Evolutionary conservation across 2,797 vertebrate species (phyloP), one percentile per base, ranked within the genome.

Genomic region (Decapterus maruadsi): DNA sequence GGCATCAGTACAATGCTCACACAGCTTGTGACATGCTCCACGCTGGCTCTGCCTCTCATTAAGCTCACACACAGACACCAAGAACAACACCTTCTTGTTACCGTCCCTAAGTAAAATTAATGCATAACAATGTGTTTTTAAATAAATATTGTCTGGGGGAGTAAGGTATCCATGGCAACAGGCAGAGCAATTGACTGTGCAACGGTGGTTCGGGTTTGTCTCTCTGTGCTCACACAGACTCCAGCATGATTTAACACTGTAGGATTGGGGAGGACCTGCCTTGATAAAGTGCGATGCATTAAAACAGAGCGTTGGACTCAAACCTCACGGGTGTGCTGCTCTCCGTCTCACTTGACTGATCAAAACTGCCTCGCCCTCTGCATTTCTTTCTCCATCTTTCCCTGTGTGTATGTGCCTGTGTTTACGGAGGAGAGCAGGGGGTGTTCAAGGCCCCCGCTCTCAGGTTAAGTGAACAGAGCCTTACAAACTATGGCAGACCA

Each of bases 151-250:
- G 71, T 87, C 80, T 83, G 75, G 60, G 77, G 82, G 68, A 83
- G 70, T 1, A 46, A 43, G 78, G 90, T 90, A 73, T 82, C 70
- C 79, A 92, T 91, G 83, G 89, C 75, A 94, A 93, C 91, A 90
- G 69, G 78, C 74, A 57, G 77, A 86, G 76, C 63, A 87, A 82
- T 45, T 42, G 69, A 78, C 81, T 87, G 62, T 60, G 70, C 77
- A 55, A 57, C 60, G 66, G 72, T 64, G 72, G 69, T 80, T 87
- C 65, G 56, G 73, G 71, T 85, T 75, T 43, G 42, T 87, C 67
- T 82, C 68, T 78, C 20, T 1, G 69, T 68, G 20, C 81, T 68
- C 72, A 80, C 40, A 16, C 75, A 68, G 72, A 76, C 75, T 76
- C 53, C 38, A 66, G 57, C 53, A 42, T 57, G 71, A 83, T 81